phyloP scores from a whole-genome alignment of 2,113 vertebrate species.

The Ceyx margarethae region DNA sequence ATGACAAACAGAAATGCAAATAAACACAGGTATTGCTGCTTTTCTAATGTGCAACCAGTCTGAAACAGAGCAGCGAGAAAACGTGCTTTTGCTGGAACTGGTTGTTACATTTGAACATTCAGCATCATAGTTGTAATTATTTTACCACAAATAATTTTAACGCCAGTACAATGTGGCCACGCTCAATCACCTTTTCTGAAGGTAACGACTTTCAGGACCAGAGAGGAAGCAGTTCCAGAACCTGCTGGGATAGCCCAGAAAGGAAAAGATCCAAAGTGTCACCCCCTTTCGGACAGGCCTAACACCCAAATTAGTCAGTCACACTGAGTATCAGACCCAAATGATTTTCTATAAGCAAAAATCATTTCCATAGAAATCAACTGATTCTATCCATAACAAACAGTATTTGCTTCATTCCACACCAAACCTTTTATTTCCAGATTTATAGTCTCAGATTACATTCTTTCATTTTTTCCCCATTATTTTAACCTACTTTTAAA shows the following conservation, averaged over 20 bases:
- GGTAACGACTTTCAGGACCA: neutral
- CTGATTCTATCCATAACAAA: neutral
- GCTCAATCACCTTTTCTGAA: neutral
- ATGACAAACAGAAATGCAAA: neutral
- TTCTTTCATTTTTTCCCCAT: neutral
- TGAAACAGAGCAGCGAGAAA: neutral
- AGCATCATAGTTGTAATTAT: neutral
- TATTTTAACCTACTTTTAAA: neutral
- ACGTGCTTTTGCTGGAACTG: too few species aligned
- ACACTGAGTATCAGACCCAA: neutral
- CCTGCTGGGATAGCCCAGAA: neutral
- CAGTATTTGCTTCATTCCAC: neutral
- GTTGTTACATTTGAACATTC: neutral
- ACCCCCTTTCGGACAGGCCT: neutral
- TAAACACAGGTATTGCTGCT: neutral
- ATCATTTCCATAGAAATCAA: neutral
- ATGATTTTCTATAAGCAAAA: neutral
- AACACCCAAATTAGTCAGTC: neutral
- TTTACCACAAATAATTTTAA: neutral
- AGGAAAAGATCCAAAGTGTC: neutral
- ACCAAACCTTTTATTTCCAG: neutral
- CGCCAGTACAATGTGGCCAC: rapidly evolving
- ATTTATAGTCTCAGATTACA: neutral
- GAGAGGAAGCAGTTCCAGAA: neutral
- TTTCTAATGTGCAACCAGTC: neutral